These are phyloP conservation scores for Halcyon leucocephala DNA, from an alignment of 2,797 vertebrate genomes.

Conservation along the genomic window DNA sequence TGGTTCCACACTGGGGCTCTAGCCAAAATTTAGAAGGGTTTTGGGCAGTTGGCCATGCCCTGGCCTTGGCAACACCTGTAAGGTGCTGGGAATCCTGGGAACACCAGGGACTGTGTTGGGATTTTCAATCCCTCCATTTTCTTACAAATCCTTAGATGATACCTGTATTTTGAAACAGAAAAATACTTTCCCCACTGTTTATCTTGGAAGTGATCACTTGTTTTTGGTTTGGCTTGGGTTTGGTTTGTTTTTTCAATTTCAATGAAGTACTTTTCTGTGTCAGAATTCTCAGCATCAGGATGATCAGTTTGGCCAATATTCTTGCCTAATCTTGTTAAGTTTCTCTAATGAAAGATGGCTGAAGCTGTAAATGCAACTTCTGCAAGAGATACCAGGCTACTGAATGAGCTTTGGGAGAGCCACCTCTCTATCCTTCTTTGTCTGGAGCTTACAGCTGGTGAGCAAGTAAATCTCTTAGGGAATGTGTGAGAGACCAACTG, in stretches of 20 bases:
- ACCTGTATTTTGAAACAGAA: not conserved
- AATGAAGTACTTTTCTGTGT: not conserved
- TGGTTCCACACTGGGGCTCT: accelerated
- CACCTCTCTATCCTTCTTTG: not conserved
- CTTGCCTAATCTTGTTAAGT: not conserved
- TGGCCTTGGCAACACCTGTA: not conserved
- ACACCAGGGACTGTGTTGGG: not conserved
- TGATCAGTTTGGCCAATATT: not conserved
- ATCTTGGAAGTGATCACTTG: not conserved
- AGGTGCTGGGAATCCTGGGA: not conserved
- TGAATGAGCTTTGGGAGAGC: not conserved
- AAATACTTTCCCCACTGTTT: not conserved
- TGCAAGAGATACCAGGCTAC: not conserved
- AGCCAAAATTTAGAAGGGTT: not conserved
- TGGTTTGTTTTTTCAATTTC: not conserved
- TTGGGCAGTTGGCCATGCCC: not conserved
- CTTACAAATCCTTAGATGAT: not conserved
- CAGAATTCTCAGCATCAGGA: not conserved
- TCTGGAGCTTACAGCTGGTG: not conserved
- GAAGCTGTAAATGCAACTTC: not conserved
- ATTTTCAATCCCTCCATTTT: not conserved
- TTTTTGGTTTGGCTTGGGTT: too few species aligned
- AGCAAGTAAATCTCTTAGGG: not conserved
- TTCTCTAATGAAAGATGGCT: not conserved
- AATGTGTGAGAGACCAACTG: not conserved